These are phyloP conservation scores for Salvelinus fontinalis DNA, from an alignment of 2,113 vertebrate species.

Conservation along the genomic window DNA sequence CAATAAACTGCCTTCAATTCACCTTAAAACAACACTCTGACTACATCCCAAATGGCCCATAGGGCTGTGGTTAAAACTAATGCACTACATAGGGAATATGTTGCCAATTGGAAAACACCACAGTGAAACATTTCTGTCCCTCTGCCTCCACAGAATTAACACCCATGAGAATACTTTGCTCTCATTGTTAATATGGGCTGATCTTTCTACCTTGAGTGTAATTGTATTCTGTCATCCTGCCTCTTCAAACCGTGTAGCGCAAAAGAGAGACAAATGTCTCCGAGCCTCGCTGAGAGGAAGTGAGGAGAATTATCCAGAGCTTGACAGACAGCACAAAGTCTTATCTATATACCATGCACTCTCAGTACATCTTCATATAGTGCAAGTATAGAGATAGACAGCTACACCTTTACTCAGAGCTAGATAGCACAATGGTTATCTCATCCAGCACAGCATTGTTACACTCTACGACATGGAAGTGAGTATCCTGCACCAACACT, in stretches of 20 bases:
- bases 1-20: too few species aligned
- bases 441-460: not conserved
- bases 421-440: not conserved
- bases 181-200: not conserved
- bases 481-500: not conserved
- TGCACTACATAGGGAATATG: too few species aligned
- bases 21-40: too few species aligned
- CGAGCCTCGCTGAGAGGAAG: not conserved
- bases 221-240: not conserved
- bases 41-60: too few species aligned
- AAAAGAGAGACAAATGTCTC: not conserved
- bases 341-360: too few species aligned
- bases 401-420: too few species aligned
- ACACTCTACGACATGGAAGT: not conserved
- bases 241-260: not conserved
- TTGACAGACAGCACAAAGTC: too few species aligned
- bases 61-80: too few species aligned
- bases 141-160: not conserved
- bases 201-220: not conserved
- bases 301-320: not conserved
- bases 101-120: too few species aligned
- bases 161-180: not conserved
- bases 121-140: not conserved
- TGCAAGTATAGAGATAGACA: too few species aligned
- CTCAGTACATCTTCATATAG: too few species aligned